These are phyloP conservation scores for Tanypteryx hageni DNA, from an alignment of 2,888 invertebrate species.

Conservation along the genomic window DNA sequence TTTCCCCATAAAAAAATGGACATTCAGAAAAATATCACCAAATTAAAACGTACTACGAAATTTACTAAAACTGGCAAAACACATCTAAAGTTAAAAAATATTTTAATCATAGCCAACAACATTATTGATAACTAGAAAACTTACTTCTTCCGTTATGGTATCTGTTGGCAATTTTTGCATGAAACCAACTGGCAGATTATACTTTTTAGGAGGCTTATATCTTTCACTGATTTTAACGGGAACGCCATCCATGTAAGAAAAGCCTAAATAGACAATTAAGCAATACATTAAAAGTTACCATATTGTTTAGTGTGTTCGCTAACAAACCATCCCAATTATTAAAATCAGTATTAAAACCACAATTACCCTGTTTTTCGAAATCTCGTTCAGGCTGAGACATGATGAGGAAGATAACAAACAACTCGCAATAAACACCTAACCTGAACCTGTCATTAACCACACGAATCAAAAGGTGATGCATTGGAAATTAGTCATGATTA, in stretches of 20 bases:
- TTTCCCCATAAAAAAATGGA: no score
- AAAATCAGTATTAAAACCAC: not conserved
- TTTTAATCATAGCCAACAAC: no score
- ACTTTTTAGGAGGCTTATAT: conserved; percentile 87
- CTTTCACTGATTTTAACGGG: conserved; percentile 93
- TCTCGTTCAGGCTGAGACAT: conserved; percentile 60
- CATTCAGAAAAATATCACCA: no score
- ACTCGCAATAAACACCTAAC: not conserved
- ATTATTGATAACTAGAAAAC: conserved; percentile 42
- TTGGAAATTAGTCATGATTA: conserved; percentile 5
- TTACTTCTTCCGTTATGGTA: conserved; percentile 70
- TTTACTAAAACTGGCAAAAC: no score
- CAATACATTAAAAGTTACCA: not conserved
- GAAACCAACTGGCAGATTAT: conserved; percentile 80
- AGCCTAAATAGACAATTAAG: conserved; percentile 65
- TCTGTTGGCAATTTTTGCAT: conserved; percentile 74
- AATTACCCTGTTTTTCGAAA: conserved; percentile 48
- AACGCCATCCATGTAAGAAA: conserved; percentile 86
- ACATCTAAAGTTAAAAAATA: no score
- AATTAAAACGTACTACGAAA: no score
- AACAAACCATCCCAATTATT: not conserved
- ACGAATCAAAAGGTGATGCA: not conserved
- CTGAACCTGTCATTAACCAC: conserved; percentile 24
- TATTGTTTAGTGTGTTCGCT: not conserved
- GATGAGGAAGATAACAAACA: conserved; percentile 1